A percentile compares a stretch with the other conserved stretches of the same genome.
These are phyloP conservation scores for Thyatira batis DNA, from an alignment of 2,888 invertebrate genomes.

Conservation along the genomic window DNA sequence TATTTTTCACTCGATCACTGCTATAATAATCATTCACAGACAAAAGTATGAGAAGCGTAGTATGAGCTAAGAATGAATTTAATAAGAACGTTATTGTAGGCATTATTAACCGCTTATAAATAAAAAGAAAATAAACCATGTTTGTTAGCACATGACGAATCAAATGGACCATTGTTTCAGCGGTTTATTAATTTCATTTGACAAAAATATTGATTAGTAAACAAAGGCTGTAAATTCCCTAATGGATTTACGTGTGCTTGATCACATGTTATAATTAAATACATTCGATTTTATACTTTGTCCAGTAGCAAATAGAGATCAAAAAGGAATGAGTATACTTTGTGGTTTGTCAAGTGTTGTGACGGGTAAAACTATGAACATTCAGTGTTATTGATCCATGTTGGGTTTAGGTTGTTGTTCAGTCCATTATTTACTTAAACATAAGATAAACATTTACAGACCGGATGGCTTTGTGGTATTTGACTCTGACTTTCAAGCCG, in stretches of 20 bases:
- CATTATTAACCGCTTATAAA: too few relatives aligned
- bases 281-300: constrained; percentile 9
- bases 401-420: neutral
- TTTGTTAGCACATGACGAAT: neutral
- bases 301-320: neutral
- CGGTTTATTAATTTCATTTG: neutral
- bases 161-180: neutral
- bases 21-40: too few relatives aligned
- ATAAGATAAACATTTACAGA: too few relatives aligned
- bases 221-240: constrained; percentile 20
- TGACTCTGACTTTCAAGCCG: too few relatives aligned
- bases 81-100: too few relatives aligned
- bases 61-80: too few relatives aligned
- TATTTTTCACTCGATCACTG: too few relatives aligned
- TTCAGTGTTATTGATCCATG: neutral
- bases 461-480: too few relatives aligned
- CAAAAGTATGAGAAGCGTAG: too few relatives aligned
- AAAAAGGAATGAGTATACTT: neutral
- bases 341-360: neutral
- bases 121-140: too few relatives aligned
- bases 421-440: neutral
- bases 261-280: neutral
- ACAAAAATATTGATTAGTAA: constrained; percentile 13
- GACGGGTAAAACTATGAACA: neutral
- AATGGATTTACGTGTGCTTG: constrained; percentile 13